Conservation (phyloP, 2,888 invertebrate species). For the Villa cingulata region DNA sequence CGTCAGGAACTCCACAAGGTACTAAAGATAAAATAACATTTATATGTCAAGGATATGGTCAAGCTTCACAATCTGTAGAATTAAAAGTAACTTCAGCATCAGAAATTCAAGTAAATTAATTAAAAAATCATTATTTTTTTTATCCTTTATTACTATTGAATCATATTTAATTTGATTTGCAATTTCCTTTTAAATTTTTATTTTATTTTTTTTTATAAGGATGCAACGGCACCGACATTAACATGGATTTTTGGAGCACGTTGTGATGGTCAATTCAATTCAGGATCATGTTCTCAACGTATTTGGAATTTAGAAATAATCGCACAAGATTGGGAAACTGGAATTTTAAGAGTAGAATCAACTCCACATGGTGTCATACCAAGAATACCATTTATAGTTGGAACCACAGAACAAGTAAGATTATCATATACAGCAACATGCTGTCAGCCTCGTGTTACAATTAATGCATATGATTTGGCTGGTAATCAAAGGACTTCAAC, state of each 20-base stretch:
- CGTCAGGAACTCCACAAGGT: slow-evolving; percentile 38
- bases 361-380: slow-evolving; percentile 48
- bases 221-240: slow-evolving; percentile 44
- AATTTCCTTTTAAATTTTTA: background rate
- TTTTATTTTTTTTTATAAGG: slow-evolving; percentile 22
- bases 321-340: slow-evolving; percentile 51
- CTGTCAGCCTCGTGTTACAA: slow-evolving; percentile 51
- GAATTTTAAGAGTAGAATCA: slow-evolving; percentile 45
- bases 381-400: slow-evolving; percentile 49
- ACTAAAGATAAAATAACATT: slow-evolving; percentile 50
- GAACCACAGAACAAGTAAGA: slow-evolving; percentile 49
- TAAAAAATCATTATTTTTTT: too few species aligned
- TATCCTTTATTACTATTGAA: background rate
- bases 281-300: slow-evolving; percentile 46
- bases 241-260: slow-evolving; percentile 51
- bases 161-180: too few species aligned
- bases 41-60: slow-evolving; percentile 38
- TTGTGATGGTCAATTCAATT: slow-evolving; percentile 38
- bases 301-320: slow-evolving; percentile 57
- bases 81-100: slow-evolving; percentile 32
- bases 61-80: slow-evolving; percentile 32
- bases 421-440: slow-evolving; percentile 59
- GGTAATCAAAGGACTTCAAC: slow-evolving; percentile 51
- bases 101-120: slow-evolving; percentile 27
- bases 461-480: slow-evolving; percentile 53